Conservation (phyloP, 2,797 vertebrate genomes). For the Epinephelus coioides region DNA sequence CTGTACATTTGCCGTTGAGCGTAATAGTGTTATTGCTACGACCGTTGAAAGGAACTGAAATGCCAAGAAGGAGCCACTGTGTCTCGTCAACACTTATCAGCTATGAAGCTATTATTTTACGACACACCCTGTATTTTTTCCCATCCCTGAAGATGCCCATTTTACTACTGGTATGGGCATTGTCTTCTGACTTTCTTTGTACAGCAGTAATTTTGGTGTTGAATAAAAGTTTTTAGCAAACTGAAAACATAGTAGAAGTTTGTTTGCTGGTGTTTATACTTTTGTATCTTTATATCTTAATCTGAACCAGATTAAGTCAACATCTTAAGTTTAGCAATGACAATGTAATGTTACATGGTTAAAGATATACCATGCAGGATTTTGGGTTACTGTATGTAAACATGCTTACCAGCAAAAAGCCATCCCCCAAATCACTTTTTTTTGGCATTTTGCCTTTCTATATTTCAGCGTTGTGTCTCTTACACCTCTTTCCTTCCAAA, state of each 20-base stretch:
- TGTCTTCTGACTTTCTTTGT: slow-evolving; percentile 18
- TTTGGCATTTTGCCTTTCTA: too few species aligned
- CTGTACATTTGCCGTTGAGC: background rate
- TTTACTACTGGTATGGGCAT: background rate
- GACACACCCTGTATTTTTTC: background rate
- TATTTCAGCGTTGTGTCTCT: too few species aligned
- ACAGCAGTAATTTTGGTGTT: slow-evolving; percentile 7
- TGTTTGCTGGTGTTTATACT: too few species aligned
- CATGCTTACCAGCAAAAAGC: too few species aligned
- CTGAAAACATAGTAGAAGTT: background rate
- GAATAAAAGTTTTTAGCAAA: slow-evolving; percentile 7
- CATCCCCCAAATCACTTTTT: too few species aligned
- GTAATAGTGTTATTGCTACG: background rate
- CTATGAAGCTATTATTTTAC: background rate
- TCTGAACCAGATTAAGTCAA: too few species aligned
- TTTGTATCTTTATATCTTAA: too few species aligned
- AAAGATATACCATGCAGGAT: too few species aligned
- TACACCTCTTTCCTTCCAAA: too few species aligned
- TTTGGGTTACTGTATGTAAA: too few species aligned
- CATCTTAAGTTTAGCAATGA: too few species aligned
- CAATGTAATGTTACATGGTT: too few species aligned
- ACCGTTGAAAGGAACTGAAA: background rate
- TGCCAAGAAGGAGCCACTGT: background rate
- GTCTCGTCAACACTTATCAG: background rate
- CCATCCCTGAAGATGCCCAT: background rate